Base-by-base conservation (phyloP, 2,113 vertebrate genomes). In the Nesospiza acunhae region DNA sequence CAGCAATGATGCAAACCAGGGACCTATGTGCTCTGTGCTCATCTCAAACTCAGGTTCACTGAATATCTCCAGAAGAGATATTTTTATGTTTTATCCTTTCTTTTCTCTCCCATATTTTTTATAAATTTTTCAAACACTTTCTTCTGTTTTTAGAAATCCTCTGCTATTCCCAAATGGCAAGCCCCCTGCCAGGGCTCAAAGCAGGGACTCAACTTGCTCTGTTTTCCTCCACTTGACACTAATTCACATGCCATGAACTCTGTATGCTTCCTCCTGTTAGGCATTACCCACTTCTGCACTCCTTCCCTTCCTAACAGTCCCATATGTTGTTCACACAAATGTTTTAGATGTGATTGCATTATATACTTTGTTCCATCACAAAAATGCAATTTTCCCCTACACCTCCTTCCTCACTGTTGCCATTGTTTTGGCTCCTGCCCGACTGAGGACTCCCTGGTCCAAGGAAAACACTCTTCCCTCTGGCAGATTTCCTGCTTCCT, bases 171-270 rank as follows among this genome's bases (percentile, higher is more conserved):
- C 13, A 66, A 5, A 24, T 14, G 5, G 31, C 7, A 11, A 60
- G 7, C 0, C 18, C 11, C 13, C 15, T 58, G 30, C 3, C 31
- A 16, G 27, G 20, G 21, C 68, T 70, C 30, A 37, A 46, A 83
- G 8, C 0, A 52, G 11, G 20, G 20, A 18, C 18, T 52, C 7
- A 31, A 19, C 28, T 26, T 28, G 10, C 18, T 52, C 50, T 52
- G 30, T 4, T 46, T 4, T 55, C 23, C 15, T 23, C 3, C 0
- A 13, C 27, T 41, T 23, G 23, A 39, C 1, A 2, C 4, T 58
- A 9, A 63, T 12, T 41, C 17, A 9, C 17, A 21, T 22, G 10
- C 6, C n/a, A 33, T 14, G 35, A 62, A 12, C 4, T 44, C 16
- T 78, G 8, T 5, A 10, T 5, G 11, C 7, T 52, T 55, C 33